Evolutionary conservation across 2,113 vertebrate species (phyloP).

Genomic region (Ifrita kowaldi): DNA sequence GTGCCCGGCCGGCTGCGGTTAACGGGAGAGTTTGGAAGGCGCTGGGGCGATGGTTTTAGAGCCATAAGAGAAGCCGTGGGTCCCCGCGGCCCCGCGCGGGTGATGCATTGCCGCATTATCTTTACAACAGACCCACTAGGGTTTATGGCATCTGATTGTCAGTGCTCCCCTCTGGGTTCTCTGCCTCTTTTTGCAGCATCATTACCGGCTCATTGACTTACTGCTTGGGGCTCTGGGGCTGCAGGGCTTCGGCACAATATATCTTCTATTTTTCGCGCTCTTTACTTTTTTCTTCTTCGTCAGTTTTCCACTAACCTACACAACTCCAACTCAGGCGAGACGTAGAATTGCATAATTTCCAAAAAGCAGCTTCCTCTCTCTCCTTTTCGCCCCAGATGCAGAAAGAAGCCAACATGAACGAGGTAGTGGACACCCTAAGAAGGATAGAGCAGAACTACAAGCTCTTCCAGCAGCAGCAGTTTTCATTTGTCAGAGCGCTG

Average conservation of each 20-base stretch:
- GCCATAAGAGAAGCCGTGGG: fast-evolving
- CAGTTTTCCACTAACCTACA: not conserved
- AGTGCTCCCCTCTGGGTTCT: not conserved
- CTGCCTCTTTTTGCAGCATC: not conserved
- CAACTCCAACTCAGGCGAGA: not conserved
- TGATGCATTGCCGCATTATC: not conserved
- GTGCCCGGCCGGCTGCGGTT: not conserved
- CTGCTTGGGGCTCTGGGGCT: not conserved
- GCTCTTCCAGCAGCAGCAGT: conserved; percentile 80
- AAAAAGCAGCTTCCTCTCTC: not conserved
- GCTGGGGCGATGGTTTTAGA: not conserved
- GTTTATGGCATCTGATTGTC: not conserved
- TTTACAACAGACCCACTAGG: not conserved
- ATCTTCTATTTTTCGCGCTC: not conserved
- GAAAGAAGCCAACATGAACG: conserved; percentile 58
- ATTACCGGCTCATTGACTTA: not conserved
- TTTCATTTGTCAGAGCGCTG: conserved; percentile 74
- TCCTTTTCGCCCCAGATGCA: not conserved
- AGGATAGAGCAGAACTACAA: conserved; percentile 66
- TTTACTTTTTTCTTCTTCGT: not conserved
- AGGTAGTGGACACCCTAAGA: conserved; percentile 63
- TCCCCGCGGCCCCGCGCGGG: not conserved
- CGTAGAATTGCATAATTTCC: fast-evolving
- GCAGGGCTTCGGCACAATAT: not conserved
- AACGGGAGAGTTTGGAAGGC: fast-evolving